Evolutionary conservation across 2,113 vertebrate genomes (phyloP).

Genomic region (Cyphomyrus plagiostoma): DNA sequence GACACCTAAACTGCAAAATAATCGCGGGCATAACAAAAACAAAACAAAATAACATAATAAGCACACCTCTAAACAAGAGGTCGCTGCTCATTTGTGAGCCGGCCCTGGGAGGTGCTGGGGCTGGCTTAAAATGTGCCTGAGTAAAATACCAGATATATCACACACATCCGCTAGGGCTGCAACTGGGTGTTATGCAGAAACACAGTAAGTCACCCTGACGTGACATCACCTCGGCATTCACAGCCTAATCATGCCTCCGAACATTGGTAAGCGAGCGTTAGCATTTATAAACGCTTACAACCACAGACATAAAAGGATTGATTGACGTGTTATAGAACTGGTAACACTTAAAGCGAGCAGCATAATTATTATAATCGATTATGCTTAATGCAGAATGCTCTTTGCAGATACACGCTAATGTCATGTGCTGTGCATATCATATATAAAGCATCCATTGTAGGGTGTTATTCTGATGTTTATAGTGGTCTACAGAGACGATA

Average conservation of each 20-base stretch:
- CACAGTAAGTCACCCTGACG: neutral
- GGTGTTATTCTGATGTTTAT: neutral
- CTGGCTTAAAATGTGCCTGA: neutral
- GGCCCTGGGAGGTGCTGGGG: neutral
- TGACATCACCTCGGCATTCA: neutral
- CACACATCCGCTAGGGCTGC: neutral
- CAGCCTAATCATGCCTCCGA: neutral
- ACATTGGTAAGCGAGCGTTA: neutral
- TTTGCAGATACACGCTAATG: neutral
- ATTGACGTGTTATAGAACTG: neutral
- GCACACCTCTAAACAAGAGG: constrained; percentile 17
- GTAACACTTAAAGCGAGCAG: neutral
- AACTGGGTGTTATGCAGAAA: neutral
- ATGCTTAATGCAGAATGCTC: neutral
- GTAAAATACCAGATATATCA: neutral
- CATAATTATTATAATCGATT: neutral
- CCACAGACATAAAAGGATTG: neutral
- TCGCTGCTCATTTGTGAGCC: constrained; percentile 17
- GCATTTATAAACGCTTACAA: neutral
- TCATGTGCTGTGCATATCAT: neutral
- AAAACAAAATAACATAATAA: constrained; percentile 1
- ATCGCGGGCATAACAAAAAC: neutral
- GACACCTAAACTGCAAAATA: neutral
- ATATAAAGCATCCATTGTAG: neutral
- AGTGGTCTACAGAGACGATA: neutral